Evolutionary conservation across 2,888 invertebrate genomes (phyloP).

Genomic region (Macroteleia sp.): DNA sequence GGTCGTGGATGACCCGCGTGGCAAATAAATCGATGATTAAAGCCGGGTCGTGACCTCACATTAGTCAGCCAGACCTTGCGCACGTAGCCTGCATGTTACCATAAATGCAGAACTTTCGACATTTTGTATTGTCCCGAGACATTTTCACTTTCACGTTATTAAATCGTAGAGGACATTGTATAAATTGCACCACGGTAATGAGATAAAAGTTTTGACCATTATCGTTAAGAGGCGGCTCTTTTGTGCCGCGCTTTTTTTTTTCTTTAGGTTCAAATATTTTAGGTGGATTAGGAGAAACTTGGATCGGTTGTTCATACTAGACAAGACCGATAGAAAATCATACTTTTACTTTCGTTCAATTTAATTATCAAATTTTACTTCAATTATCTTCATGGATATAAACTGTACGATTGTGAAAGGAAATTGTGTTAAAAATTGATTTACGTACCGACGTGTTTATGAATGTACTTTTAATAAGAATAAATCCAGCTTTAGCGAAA

Average conservation of each 20-base stretch:
- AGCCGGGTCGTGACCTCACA: conserved; percentile 71
- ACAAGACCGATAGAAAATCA: too few species aligned
- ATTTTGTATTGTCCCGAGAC: conserved; percentile 61
- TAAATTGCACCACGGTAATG: conserved; percentile 53
- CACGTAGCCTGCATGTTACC: conserved; percentile 59
- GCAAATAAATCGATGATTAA: conserved; percentile 75
- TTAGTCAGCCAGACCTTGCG: conserved; percentile 69
- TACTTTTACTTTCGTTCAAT: too few species aligned
- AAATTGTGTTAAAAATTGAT: too few species aligned
- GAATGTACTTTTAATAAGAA: too few species aligned
- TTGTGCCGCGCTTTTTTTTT: conserved; percentile 12
- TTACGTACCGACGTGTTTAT: too few species aligned
- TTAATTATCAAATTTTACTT: neutral
- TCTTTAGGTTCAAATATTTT: conserved; percentile 7
- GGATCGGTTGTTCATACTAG: too few species aligned
- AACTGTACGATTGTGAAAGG: too few species aligned
- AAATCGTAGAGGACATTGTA: conserved; percentile 54
- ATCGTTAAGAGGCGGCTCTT: conserved; percentile 32
- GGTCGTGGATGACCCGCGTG: conserved; percentile 59
- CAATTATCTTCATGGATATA: too few species aligned
- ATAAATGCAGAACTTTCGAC: conserved; percentile 64
- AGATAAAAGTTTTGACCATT: conserved; percentile 56
- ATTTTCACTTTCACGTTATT: conserved; percentile 66
- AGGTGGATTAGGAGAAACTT: conserved; percentile 16
- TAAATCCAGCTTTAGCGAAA: too few species aligned